Evolutionary conservation across 2,888 invertebrate species (phyloP), one percentile per base, ranked within the genome.

Genomic region (Sisyra terminalis): DNA sequence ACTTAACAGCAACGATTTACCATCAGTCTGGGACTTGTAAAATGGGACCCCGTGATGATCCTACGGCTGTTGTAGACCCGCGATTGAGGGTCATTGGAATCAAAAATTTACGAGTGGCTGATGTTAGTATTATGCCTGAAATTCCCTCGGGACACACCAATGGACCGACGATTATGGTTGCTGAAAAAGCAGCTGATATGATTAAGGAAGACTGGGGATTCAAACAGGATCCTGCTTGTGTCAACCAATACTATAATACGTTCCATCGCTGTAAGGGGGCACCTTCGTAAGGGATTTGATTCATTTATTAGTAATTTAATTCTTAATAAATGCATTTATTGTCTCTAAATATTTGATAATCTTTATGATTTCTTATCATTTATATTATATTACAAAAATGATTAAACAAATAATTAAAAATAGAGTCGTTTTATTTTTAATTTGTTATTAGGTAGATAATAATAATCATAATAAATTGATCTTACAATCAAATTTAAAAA

Each of bases 11-110:
- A 10, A 75, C 76, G 44, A 66, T 75, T 51, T 74, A 77, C 49
- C 77, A 78, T 50, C 76, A 77, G 51, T 65, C 71, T 15, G 73
- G 75, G 1, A 77, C 77, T 0, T 67, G 71, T 47, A 74, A 74
- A 50, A 79, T 79, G 79, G 78, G 78, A 0, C 73, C 76, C 1
- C 53, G 52, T 17, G 58, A 54, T 1, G 77, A 78, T 56, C 64
- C 68, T 0, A 58, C 62, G 0, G 74, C 78, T 0, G 75, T 81
- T 0, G 78, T 81, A 0, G 75, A 78, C 55, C 70, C 74, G 3
- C 15, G 39, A 7, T 45, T 51, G 4, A 42, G 40, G 9, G 51
- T 52, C 7, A 40, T 48, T 14, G 60, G 59, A 6, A 50, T 61
- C 1, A 47, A 49, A 30, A 49, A 52, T 3, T 50, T 61, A 4